Base-by-base conservation (phyloP, 2,797 vertebrate genomes). In the Silurus aristotelis region DNA sequence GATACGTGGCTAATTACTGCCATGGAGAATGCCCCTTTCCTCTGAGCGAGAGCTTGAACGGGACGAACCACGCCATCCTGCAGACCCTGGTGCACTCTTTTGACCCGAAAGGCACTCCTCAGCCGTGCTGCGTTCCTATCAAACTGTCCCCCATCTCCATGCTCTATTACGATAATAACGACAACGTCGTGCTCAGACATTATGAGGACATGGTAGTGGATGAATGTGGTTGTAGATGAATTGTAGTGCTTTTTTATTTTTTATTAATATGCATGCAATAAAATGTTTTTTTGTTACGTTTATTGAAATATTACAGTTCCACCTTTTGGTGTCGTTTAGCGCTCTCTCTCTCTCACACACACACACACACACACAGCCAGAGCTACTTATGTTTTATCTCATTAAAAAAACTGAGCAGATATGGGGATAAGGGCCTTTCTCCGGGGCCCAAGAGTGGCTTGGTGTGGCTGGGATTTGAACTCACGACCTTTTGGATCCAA, bases 191-290 rank as follows among this genome's bases (percentile, higher is more conserved):
- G 83, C 94, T 99, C 2, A 86, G 97, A 4, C 98, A 98, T 90
- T 98, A 98, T 27, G 96, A 98, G 89, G 97, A 99, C 90, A 99
- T 99, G 98, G 96, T 97, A 91, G 98, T 99, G 92, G 96, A 99
- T 0, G 97, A 98, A 92, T 99, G 98, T 0, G 97, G 98, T 1
- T 99, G 98, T 90, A 94, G 97, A 66, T 99, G 90, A 95, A 31
- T 20, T 19, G 2, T 2, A 25, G 0, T 4, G 38, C 1, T 1
- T 22, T 48, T 12, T 63, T 9, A 3, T 15, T 15, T 75, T 3
- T 25, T n/a, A 58, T 14, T 19, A 58, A 38, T 67, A 63, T 72
- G 17, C 52, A 83, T 80, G 60, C 19, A 87, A 84, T 87, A 87
- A 84, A 38, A 4, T 80, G 5, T 46, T 79, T 1, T 63, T 63